phyloP scores from a whole-genome alignment of 2,888 invertebrate species.

The Lepidochrysops patricia region DNA sequence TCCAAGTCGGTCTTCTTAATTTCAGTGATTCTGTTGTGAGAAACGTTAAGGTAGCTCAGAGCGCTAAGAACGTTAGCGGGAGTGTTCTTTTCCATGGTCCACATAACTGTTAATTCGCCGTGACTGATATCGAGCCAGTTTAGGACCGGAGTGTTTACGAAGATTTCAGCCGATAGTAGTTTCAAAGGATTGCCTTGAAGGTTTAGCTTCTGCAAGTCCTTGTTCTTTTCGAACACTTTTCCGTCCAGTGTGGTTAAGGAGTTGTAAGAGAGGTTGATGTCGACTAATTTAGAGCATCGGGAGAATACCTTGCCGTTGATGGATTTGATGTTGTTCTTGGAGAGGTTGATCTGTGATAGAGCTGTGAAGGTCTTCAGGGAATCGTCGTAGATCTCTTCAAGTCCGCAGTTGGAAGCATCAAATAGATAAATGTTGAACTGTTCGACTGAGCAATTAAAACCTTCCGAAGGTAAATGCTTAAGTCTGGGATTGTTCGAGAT shows the following conservation, averaged over 20 bases:
- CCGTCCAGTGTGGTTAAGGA: conserved; percentile 75
- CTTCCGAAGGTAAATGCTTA: conserved; percentile 77
- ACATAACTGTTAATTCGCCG: conserved; percentile 78
- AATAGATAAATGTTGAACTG: conserved; percentile 79
- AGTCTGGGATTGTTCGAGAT: conserved; percentile 82
- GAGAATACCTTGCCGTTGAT: conserved; percentile 73
- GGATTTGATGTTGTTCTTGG: conserved; percentile 78
- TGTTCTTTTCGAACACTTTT: conserved; percentile 79
- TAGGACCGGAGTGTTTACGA: conserved; percentile 76
- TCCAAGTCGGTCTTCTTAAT: conserved; percentile 75
- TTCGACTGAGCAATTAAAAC: conserved; percentile 77
- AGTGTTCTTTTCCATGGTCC: conserved; percentile 72
- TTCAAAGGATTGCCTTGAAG: conserved; percentile 83
- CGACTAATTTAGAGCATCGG: conserved; percentile 73
- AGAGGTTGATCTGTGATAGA: conserved; percentile 78
- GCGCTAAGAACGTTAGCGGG: conserved; percentile 66
- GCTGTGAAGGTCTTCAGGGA: conserved; percentile 83
- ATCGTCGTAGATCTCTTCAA: conserved; percentile 76
- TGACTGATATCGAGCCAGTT: conserved; percentile 81
- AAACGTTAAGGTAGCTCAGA: conserved; percentile 73
- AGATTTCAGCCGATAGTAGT: conserved; percentile 78
- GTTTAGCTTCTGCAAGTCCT: conserved; percentile 77
- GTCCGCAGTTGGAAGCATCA: conserved; percentile 83
- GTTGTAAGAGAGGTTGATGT: conserved; percentile 83
- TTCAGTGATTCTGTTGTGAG: conserved; percentile 74